phyloP scores from a whole-genome alignment of 2,113 vertebrate genomes.

The Sylvia atricapilla region DNA sequence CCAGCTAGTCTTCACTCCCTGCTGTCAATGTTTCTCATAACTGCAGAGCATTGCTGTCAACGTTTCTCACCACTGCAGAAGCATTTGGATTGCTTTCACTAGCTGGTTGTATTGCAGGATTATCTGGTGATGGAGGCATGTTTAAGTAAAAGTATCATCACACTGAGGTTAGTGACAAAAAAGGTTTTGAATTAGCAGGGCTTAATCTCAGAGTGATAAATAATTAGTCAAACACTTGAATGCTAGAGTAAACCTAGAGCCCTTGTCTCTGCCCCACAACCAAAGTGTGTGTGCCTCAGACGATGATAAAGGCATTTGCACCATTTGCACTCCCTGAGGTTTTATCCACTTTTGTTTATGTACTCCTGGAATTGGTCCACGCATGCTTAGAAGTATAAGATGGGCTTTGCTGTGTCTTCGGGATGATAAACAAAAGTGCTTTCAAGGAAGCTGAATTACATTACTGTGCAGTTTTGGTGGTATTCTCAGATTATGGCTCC shows the following conservation, averaged over 20 bases:
- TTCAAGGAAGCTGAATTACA: neutral
- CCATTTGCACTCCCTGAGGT: neutral
- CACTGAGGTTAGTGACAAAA: neutral
- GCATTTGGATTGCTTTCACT: neutral
- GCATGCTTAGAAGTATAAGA: neutral
- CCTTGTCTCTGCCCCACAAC: neutral
- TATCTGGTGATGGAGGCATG: neutral
- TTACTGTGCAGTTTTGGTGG: neutral
- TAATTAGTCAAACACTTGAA: neutral
- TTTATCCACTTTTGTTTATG: neutral
- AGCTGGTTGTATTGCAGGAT: neutral
- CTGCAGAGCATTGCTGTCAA: neutral
- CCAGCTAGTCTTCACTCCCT: neutral
- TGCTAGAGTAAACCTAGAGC: neutral
- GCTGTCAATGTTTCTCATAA: neutral
- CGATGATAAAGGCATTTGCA: neutral
- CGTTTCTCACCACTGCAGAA: neutral
- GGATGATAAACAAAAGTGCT: neutral
- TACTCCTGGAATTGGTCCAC: neutral
- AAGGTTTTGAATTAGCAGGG: neutral
- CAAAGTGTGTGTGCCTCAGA: neutral
- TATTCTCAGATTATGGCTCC: neutral
- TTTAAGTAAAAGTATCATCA: neutral
- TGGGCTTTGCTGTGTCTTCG: neutral
- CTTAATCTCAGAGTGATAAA: neutral